phyloP scores from a whole-genome alignment of 2,888 invertebrate genomes.

The Drosophila cracens region DNA sequence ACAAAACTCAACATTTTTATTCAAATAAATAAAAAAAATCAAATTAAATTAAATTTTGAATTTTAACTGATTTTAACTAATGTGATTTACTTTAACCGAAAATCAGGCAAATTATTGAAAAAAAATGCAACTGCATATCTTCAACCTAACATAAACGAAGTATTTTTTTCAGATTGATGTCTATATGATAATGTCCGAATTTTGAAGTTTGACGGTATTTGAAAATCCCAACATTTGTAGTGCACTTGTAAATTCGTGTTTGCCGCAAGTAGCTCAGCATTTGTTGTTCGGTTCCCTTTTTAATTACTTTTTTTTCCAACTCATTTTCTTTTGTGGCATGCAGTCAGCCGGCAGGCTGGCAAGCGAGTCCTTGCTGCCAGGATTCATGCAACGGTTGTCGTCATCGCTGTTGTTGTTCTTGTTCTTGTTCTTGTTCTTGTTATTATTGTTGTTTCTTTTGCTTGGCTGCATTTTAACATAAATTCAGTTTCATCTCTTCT shows the following conservation, averaged over 20 bases:
- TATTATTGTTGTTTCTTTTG: conserved; percentile 63
- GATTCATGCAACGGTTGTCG: conserved; percentile 50
- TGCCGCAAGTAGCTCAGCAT: conserved; percentile 12
- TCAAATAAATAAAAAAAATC: background rate
- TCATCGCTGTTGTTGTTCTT: conserved; percentile 45
- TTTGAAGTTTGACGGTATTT: background rate
- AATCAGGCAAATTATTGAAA: background rate
- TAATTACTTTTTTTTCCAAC: conserved; percentile 78
- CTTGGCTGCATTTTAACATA: conserved; percentile 80
- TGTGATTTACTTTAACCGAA: background rate
- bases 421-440: conserved; percentile 14
- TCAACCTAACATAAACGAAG: background rate
- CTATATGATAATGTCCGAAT: background rate
- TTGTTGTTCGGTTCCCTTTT: conserved; percentile 55
- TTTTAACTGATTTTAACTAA: background rate
- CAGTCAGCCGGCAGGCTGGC: conserved; percentile 52
- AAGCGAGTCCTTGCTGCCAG: conserved; percentile 66
- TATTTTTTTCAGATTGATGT: background rate
- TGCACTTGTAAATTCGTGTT: conserved; percentile 19
- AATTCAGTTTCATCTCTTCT: conserved; percentile 82
- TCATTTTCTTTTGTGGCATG: conserved; percentile 81
- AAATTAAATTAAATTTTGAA: background rate
- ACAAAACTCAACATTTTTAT: background rate
- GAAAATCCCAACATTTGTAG: conserved; percentile 5
- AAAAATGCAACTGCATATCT: background rate